These are phyloP conservation scores for Euzophera pinguis DNA, from an alignment of 2,888 invertebrate species.

Conservation along the genomic window DNA sequence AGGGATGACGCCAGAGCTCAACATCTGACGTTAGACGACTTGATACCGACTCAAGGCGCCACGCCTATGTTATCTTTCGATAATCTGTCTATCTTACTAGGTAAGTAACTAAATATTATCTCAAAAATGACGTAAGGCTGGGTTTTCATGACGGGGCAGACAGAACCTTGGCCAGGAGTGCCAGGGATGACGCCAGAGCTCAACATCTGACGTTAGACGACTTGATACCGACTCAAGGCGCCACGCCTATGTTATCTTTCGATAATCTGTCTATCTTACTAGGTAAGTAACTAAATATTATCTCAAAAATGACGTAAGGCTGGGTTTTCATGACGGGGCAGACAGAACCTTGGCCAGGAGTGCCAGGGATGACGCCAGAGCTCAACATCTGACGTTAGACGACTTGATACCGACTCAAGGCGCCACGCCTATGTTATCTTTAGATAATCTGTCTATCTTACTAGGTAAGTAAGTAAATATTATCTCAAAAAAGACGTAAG, in stretches of 20 bases:
- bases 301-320: conserved; percentile 82
- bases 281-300: conserved; percentile 73
- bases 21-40: conserved; percentile 87
- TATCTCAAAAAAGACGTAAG: conserved; percentile 83
- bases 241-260: conserved; percentile 86
- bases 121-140: conserved; percentile 91
- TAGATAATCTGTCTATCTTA: conserved; percentile 91
- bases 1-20: conserved; percentile 89
- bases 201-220: conserved; percentile 88
- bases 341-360: conserved; percentile 87
- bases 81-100: conserved; percentile 90
- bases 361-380: conserved; percentile 89
- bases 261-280: conserved; percentile 92
- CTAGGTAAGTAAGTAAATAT: no score
- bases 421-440: conserved; percentile 85
- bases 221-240: conserved; percentile 86
- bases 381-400: conserved; percentile 86
- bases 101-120: conserved; percentile 66
- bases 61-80: conserved; percentile 88
- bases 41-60: conserved; percentile 86
- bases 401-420: conserved; percentile 88
- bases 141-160: conserved; percentile 83
- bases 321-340: conserved; percentile 83
- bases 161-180: conserved; percentile 87
- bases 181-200: conserved; percentile 89